Conservation (phyloP, 2,888 invertebrate species). For the Campaea margaritaria region DNA sequence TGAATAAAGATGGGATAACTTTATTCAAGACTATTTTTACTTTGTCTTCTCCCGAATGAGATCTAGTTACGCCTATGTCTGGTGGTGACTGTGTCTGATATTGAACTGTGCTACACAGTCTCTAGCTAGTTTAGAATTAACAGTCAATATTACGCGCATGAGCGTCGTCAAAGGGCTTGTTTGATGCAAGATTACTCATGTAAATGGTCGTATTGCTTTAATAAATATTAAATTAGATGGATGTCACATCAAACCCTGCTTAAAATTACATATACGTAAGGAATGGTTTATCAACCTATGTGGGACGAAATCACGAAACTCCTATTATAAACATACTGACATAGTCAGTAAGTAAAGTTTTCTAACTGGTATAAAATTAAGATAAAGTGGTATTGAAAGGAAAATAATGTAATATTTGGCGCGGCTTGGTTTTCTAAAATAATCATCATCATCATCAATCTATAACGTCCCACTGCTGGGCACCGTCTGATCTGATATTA, state of each 20-base stretch:
- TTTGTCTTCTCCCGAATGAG: too few relatives aligned
- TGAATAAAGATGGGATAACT: too few relatives aligned
- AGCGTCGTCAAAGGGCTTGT: constrained; percentile 25
- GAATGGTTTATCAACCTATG: constrained; percentile 6
- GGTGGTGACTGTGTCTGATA: constrained; percentile 8
- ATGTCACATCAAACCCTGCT: constrained; percentile 38
- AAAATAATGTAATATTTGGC: too few relatives aligned
- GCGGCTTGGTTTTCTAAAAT: too few relatives aligned
- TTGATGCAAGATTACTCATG: constrained; percentile 28
- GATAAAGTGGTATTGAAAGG: too few relatives aligned
- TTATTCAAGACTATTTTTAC: too few relatives aligned
- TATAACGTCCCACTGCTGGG: too few relatives aligned
- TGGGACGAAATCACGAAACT: neutral
- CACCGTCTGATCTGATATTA: too few relatives aligned
- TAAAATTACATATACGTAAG: constrained; percentile 37
- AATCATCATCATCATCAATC: too few relatives aligned
- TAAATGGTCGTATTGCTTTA: constrained; percentile 16
- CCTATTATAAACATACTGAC: neutral
- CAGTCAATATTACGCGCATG: constrained; percentile 16
- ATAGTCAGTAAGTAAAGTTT: too few relatives aligned
- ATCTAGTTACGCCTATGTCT: constrained; percentile 2
- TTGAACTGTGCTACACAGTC: constrained; percentile 8
- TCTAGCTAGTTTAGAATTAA: constrained; percentile 19
- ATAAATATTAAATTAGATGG: constrained; percentile 39
- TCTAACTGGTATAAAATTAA: too few relatives aligned